Evolutionary conservation across 2,113 vertebrate genomes (phyloP).

Genomic region (Steatornis caripensis): DNA sequence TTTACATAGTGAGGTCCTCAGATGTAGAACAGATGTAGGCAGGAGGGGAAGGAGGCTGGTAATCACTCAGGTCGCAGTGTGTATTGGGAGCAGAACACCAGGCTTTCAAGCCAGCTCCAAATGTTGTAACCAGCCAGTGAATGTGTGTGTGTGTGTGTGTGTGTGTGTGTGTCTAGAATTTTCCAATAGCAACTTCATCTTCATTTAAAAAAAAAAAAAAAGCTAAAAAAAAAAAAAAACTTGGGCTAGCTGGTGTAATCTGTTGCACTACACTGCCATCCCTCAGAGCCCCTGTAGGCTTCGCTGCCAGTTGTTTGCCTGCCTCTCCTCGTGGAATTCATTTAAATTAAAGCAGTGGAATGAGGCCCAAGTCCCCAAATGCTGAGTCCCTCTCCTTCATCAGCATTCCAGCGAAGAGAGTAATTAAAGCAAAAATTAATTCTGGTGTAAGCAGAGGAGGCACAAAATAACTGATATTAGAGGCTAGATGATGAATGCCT

Average conservation of each 20-base stretch:
- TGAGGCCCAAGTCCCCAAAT: slow-evolving; percentile 98
- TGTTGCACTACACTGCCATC: slow-evolving; percentile 88
- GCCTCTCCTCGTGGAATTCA: slow-evolving; percentile 97
- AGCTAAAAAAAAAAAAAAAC: not conserved
- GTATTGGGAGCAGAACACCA: slow-evolving; percentile 71
- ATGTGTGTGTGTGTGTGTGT: slow-evolving; percentile 1
- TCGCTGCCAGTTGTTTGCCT: slow-evolving; percentile 99
- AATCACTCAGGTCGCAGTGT: slow-evolving; percentile 69
- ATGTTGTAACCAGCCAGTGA: slow-evolving; percentile 65
- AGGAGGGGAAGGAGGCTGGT: slow-evolving; percentile 75
- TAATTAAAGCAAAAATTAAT: slow-evolving; percentile 99
- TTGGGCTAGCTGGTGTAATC: slow-evolving; percentile 84
- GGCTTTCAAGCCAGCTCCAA: slow-evolving; percentile 72
- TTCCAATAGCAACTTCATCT: slow-evolving; percentile 76
- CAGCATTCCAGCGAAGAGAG: slow-evolving; percentile 99
- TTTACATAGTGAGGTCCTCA: slow-evolving; percentile 79
- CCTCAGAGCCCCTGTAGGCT: slow-evolving; percentile 92
- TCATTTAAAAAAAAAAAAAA: slow-evolving; percentile 45
- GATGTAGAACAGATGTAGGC: slow-evolving; percentile 83
- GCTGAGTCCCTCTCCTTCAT: slow-evolving; percentile 99
- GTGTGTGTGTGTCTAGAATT: slow-evolving; percentile 68
- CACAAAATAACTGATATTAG: slow-evolving; percentile 99
- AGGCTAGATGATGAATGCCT: slow-evolving; percentile 99
- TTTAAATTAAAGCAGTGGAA: slow-evolving; percentile 99
- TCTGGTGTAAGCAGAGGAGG: slow-evolving; percentile 99